Evolutionary conservation across 92 coral and sea anemone species (phyloP), one percentile per base, ranked within the genome.

Genomic region (Paragorgia papillata): DNA sequence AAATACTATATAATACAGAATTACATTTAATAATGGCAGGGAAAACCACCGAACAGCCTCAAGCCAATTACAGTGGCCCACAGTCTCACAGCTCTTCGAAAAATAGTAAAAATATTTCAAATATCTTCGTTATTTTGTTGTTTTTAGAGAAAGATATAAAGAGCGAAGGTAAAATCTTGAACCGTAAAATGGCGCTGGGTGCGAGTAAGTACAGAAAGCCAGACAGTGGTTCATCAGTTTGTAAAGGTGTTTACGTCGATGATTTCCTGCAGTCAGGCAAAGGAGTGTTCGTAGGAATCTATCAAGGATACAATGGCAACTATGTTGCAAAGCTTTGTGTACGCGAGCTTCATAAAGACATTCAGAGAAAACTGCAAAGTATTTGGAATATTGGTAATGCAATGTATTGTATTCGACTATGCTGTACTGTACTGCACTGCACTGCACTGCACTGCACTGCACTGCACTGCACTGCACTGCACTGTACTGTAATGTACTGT

Each of bases 241-340:
- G 87, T 65, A 83, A 88, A 29, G 89, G 87, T 51, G 63, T 85
- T 28, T 87, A 77, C 32, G 79, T 82, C 57, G 91, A 91, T 68
- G 67, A 88, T 61, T 93, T 88, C 75, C 84, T 93, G 0, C 66
- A 79, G 33, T 57, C 84, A n/a, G 61, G 51, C 28, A 44, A 73
- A 20, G 85, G 93, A 71, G 57, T 89, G 27, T 93, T 88, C 34
- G 59, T 90, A 40, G 97, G 91, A 14, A 86, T 93, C 41, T 93
- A 93, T 54, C 97, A 93, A 58, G 97, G 97, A 31, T 91, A 93
- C 86, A 85, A 88, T 54, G 97, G 97, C 15, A 82, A 80, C 75
- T 56, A 79, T 57, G 87, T 96, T 32, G 92, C 97, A 3, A 66
- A 66, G 40, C 62, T 88, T 43, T 90, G 97, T 76, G 92, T 91